Conservation (phyloP, 2,797 vertebrate genomes). For the Acrossocheilus fasciatus region DNA sequence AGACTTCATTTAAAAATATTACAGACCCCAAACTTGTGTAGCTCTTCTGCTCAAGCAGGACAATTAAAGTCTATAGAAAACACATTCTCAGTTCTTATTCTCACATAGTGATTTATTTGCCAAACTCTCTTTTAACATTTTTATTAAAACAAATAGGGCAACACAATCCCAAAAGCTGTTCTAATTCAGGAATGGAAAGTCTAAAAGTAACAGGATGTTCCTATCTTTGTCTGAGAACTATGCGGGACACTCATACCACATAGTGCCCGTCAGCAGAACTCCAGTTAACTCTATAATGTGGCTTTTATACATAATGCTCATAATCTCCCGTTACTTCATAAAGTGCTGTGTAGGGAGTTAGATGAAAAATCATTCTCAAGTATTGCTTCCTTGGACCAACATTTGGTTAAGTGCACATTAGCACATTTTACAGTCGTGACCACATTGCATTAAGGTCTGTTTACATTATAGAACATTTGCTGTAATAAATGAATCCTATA, state of each 20-base stretch:
- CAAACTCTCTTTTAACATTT: constrained; percentile 28
- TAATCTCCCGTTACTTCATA: constrained; percentile 12
- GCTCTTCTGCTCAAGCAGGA: background rate
- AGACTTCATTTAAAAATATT: background rate
- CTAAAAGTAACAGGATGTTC: constrained; percentile 61
- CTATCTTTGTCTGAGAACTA: constrained; percentile 57
- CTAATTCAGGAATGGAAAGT: constrained; percentile 60
- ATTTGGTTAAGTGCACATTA: constrained; percentile 25
- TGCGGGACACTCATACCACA: constrained; percentile 29
- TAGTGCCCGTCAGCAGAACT: constrained; percentile 33
- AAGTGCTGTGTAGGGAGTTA: background rate
- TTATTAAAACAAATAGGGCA: background rate
- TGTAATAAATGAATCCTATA: constrained; percentile 25
- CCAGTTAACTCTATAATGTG: background rate
- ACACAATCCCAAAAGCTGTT: constrained; percentile 22
- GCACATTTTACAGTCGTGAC: constrained; percentile 2
- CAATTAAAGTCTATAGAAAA: background rate
- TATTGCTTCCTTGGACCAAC: background rate
- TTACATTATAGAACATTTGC: constrained; percentile 6
- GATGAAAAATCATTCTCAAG: constrained; percentile 5
- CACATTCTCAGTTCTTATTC: background rate
- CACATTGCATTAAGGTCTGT: background rate
- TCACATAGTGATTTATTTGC: constrained; percentile 21
- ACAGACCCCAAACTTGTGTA: background rate
- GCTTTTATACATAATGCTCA: constrained; percentile 26